phyloP scores from a whole-genome alignment of 2,888 invertebrate species.

The Lymantria monacha region DNA sequence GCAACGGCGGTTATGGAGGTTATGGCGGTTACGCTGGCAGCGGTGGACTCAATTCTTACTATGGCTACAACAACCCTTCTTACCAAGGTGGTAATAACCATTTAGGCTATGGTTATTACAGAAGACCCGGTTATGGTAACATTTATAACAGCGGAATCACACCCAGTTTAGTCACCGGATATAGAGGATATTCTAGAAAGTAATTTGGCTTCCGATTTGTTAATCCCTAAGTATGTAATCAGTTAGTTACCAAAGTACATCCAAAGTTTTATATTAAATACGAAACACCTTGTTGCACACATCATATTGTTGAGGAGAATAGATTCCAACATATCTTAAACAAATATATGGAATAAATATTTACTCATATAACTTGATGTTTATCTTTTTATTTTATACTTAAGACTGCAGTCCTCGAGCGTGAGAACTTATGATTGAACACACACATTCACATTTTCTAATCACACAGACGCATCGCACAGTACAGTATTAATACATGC shows the following conservation, averaged over 20 bases:
- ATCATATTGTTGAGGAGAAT: too few species aligned
- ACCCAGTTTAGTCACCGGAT: slow-evolving; percentile 75
- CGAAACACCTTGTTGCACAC: too few species aligned
- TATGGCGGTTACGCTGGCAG: slow-evolving; percentile 84
- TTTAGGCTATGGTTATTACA: slow-evolving; percentile 83
- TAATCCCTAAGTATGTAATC: slow-evolving; percentile 23
- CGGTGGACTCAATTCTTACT: slow-evolving; percentile 82
- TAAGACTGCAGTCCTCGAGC: too few species aligned
- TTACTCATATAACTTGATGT: background rate
- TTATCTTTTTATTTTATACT: background rate
- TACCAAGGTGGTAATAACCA: slow-evolving; percentile 80
- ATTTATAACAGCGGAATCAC: slow-evolving; percentile 71
- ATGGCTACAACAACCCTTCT: slow-evolving; percentile 80
- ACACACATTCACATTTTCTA: too few species aligned
- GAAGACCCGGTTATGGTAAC: slow-evolving; percentile 58
- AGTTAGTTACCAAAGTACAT: slow-evolving; percentile 56
- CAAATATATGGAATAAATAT: slow-evolving; percentile 5
- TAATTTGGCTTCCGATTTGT: slow-evolving; percentile 20
- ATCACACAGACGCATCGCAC: too few species aligned
- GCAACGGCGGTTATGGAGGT: slow-evolving; percentile 57
- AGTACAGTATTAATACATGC: too few species aligned
- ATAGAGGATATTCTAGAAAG: slow-evolving; percentile 73
- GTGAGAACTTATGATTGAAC: too few species aligned
- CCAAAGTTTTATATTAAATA: slow-evolving; percentile 49
- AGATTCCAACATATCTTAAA: too few species aligned